Evolutionary conservation across 2,113 vertebrate genomes (phyloP), one percentile per base, ranked within the genome.

Genomic region (Chauna torquata): DNA sequence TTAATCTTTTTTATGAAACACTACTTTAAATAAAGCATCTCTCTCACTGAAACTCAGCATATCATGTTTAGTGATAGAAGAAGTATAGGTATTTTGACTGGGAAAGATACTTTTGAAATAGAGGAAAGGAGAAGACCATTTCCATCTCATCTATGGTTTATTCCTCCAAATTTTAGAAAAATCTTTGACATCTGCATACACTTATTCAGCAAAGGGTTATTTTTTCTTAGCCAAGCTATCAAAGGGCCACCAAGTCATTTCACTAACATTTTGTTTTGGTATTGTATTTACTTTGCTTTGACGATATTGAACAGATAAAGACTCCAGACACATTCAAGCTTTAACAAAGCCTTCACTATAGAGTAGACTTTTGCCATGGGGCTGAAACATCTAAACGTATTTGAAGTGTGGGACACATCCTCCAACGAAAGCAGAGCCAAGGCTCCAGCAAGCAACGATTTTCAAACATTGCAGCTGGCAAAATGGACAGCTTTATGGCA

Each of bases 1-100:
- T 96, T 92, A 94, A 92, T 90, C 36, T 85, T 88, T 80, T 50
- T 27, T 64, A 86, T 95, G 34, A 97, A 88, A 95, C 12, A 16
- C 32, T 91, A 50, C 44, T 97, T 97, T 83, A 97, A 91, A 72
- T 59, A 96, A 70, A 88, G 47, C 45, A 59, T 55, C 24, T 12
- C 32, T 89, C n/a, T 93, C 47, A 16, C 22, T 3, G 6, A 82
- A n/a, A 23, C 52, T 62, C 77, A 54, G 18, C 13, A 16, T 5
- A 6, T 86, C 75, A 55, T 2, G 4, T 64, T 95, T 44, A 68
- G 52, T 4, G 11, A 71, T 74, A 75, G 25, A 81, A 49, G n/a
- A 45, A 78, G 9, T n/a, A 8, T 30, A 25, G 50, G 25, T 52
- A 52, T 52, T 52, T 52, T 52, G 50, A 52, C 50, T 52, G 24